Conservation (phyloP, 2,888 invertebrate genomes). For the Cotesia congregata region DNA sequence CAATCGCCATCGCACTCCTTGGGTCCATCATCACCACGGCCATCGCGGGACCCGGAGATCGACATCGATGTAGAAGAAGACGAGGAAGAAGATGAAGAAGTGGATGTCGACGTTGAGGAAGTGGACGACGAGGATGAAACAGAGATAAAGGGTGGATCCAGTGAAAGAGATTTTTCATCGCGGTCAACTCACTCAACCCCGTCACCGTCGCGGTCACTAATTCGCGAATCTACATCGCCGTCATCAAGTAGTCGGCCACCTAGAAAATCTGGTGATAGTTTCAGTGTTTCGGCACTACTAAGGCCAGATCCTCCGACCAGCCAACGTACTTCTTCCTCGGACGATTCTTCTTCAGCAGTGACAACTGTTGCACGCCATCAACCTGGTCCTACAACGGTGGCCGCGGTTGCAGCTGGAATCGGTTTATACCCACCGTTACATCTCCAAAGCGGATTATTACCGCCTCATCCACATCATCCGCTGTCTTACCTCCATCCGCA, state of each 20-base stretch:
- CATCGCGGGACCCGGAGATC: constrained; percentile 60
- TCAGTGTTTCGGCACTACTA: constrained; percentile 86
- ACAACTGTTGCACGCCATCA: constrained; percentile 64
- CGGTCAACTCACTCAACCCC: constrained; percentile 62
- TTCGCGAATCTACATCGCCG: constrained; percentile 56
- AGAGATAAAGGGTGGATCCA: constrained; percentile 63
- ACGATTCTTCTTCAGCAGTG: constrained; percentile 55
- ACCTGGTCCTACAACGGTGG: constrained; percentile 67
- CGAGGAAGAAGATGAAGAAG: constrained; percentile 60
- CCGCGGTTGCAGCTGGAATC: constrained; percentile 62
- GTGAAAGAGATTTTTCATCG: constrained; percentile 59
- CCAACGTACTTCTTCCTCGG: constrained; percentile 69
- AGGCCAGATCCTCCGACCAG: constrained; percentile 83
- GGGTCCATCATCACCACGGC: constrained; percentile 64
- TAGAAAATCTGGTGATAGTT: constrained; percentile 80
- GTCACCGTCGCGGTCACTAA: constrained; percentile 60
- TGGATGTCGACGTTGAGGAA: constrained; percentile 66
- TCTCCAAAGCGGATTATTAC: constrained; percentile 65
- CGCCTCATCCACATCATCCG: constrained; percentile 74
- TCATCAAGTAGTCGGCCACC: constrained; percentile 57
- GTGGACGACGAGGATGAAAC: constrained; percentile 68
- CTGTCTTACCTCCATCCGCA: constrained; percentile 72
- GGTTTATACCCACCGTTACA: constrained; percentile 70
- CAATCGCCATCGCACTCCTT: constrained; percentile 66
- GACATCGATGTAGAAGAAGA: constrained; percentile 65